Base-by-base conservation (phyloP, 2,113 vertebrate genomes). In the Morphnarchus princeps region DNA sequence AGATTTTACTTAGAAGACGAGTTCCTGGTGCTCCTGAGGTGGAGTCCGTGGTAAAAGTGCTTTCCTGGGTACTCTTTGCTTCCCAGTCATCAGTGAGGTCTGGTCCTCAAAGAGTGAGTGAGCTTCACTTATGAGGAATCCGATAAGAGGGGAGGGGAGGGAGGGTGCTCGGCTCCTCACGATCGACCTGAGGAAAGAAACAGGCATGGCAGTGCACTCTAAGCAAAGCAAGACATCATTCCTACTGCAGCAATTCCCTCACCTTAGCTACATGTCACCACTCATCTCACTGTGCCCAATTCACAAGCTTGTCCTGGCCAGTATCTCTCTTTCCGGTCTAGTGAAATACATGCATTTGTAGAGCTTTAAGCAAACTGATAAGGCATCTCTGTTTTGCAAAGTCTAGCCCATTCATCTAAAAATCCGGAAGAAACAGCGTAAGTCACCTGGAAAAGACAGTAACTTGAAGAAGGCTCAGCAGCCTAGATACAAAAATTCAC, bases 1-100 rank as follows among this genome's bases (percentile, higher is more conserved):
- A 43, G 87, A 43, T 76, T 93, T 79, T 95, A 70, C 29, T 96
- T 38, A 43, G 69, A 95, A 82, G 87, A 80, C 3, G 28, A 84
- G 57, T 61, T 84, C n/a, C 52, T 78, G 61, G 24, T 78, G 73
- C 67, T 94, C 78, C 83, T 43, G 82, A 87, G 77, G 31, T 47
- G 80, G 82, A 91, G 86, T 94, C 93, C 42, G 81, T 92, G 70
- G 54, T 93, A 43, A 93, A 97, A 97, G 96, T 89, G 91, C 91
- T 94, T 92, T 86, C 36, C 72, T 81, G 85, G 76, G 83, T 94
- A 66, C 66, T 69, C 58, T 80, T 58, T 59, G 85, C 76, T 91
- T 81, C 90, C 77, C 82, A 92, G 62, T 91, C 90, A 91, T 97
- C 81, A 73, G 91, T 91, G 47, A 90, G 40, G 93, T 66, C 87